Evolutionary conservation across 2,113 vertebrate genomes (phyloP).

Genomic region (Trachemys scripta): DNA sequence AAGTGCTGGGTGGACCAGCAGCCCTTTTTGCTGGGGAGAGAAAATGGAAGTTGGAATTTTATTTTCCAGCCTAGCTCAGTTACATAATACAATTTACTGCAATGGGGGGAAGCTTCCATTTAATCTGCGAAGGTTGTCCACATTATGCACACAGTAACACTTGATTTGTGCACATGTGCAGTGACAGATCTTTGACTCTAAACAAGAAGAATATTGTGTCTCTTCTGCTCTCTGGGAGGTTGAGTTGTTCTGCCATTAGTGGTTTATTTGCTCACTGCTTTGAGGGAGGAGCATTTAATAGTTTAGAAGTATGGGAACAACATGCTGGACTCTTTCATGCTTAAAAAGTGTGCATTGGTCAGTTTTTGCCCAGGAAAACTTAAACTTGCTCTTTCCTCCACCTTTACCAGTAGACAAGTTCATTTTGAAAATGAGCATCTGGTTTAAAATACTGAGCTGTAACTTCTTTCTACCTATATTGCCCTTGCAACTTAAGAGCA

Average conservation of each 20-base stretch:
- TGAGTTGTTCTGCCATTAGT: neutral
- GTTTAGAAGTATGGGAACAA: neutral
- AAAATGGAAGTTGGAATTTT: accelerated
- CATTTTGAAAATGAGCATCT: neutral
- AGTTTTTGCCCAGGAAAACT: neutral
- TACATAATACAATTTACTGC: neutral
- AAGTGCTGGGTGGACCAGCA: accelerated
- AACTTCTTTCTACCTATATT: neutral
- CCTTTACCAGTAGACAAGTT: neutral
- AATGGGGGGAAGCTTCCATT: neutral
- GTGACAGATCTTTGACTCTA: neutral
- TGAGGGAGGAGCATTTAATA: neutral
- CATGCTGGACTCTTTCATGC: neutral
- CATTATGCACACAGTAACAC: neutral
- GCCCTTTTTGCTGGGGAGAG: neutral
- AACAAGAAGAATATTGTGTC: accelerated
- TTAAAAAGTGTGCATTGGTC: neutral
- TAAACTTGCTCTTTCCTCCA: neutral
- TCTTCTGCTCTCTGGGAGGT: accelerated
- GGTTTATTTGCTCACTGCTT: accelerated
- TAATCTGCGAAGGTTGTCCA: accelerated
- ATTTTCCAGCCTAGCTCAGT: neutral
- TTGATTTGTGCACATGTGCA: neutral
- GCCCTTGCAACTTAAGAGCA: accelerated
- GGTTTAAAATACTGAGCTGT: neutral